phyloP scores from a whole-genome alignment of 2,888 invertebrate genomes.

The Dexiosoma caninum region DNA sequence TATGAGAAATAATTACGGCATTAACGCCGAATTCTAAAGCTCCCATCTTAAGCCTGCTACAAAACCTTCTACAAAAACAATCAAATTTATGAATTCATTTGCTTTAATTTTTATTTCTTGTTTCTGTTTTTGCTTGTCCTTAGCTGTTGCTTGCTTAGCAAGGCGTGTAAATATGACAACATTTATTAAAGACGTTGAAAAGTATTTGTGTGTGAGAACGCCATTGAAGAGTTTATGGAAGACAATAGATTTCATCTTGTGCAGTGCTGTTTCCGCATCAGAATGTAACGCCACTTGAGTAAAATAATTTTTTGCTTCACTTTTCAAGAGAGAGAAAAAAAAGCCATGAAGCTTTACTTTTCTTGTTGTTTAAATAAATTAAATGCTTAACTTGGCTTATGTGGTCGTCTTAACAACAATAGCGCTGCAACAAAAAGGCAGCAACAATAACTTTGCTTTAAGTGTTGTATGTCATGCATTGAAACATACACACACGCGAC shows the following conservation, averaged over 20 bases:
- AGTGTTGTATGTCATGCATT: slow-evolving; percentile 11
- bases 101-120: background rate
- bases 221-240: slow-evolving; percentile 24
- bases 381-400: background rate
- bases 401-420: background rate
- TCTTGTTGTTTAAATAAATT: background rate
- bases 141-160: slow-evolving; percentile 65
- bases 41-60: too few species aligned
- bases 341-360: slow-evolving; percentile 24
- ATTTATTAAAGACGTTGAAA: slow-evolving; percentile 55
- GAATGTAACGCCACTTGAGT: slow-evolving; percentile 48
- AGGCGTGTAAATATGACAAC: slow-evolving; percentile 73
- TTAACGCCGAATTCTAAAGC: too few species aligned
- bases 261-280: slow-evolving; percentile 57
- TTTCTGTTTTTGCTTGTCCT: background rate
- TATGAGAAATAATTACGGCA: background rate
- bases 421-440: background rate
- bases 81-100: slow-evolving; percentile 26
- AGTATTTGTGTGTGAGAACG: background rate
- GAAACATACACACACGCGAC: background rate
- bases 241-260: background rate
- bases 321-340: background rate
- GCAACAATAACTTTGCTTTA: background rate
- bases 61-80: slow-evolving; percentile 68
- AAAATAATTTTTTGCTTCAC: background rate